Percentiles rank a stretch among this genome's conserved stretches.
These are phyloP conservation scores for Rhyacophila brunnea DNA, from an alignment of 1,140 invertebrate genomes.

Conservation along the genomic window DNA sequence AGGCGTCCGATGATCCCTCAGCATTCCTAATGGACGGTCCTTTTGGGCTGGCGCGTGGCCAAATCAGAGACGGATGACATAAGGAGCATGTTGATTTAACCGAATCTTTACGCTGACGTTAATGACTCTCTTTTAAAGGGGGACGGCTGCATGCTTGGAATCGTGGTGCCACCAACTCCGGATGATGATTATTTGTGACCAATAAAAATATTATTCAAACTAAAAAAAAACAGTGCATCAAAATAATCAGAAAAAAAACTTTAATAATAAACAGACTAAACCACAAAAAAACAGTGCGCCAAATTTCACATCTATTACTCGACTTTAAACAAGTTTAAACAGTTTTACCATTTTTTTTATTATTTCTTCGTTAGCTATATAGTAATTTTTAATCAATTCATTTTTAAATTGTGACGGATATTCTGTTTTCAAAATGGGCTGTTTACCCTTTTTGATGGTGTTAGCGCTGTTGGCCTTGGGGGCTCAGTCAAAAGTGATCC, in stretches of 20 bases:
- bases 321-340: neutral
- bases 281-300: no score
- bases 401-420: neutral
- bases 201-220: neutral
- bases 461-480: slow-evolving; percentile 13
- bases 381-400: neutral
- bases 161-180: neutral
- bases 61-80: neutral
- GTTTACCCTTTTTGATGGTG: slow-evolving; percentile 12
- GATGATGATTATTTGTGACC: neutral
- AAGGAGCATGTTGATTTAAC: slow-evolving; percentile 12
- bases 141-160: neutral
- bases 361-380: neutral
- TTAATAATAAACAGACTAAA: no score
- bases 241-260: no score
- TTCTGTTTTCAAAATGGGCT: slow-evolving; percentile 8
- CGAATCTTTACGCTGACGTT: neutral
- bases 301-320: no score
- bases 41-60: slow-evolving; percentile 2
- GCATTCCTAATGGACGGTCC: slow-evolving; percentile 8
- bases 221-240: no score
- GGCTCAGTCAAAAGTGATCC: slow-evolving; percentile 8
- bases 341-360: neutral
- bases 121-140: neutral
- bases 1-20: neutral